Conservation (phyloP, 2,113 vertebrate genomes). For the Hypocryptadius cinnamomeus region DNA sequence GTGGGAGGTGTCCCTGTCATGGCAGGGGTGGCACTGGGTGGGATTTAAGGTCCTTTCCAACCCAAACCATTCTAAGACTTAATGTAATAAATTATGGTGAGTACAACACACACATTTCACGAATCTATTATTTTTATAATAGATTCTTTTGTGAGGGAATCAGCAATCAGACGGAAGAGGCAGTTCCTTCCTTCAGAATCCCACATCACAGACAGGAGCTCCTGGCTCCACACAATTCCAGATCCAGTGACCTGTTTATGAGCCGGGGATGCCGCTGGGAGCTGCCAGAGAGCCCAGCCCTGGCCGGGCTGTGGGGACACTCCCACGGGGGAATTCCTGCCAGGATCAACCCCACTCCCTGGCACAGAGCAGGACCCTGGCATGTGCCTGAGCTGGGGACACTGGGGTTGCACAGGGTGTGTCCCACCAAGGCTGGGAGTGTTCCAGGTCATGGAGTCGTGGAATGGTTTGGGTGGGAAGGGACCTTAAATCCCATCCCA, state of each 20-base stretch:
- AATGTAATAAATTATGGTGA: no score
- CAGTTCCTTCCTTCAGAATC: neutral
- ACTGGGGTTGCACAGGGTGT: neutral
- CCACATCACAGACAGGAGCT: neutral
- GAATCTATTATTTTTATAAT: neutral
- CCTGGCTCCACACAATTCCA: neutral
- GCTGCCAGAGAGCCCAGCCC: neutral
- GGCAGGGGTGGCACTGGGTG: no score
- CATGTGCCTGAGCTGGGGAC: neutral
- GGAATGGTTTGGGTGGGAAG: neutral
- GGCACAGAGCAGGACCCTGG: neutral
- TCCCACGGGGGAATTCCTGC: neutral
- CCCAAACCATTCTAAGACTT: neutral
- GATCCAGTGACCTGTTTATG: accelerated
- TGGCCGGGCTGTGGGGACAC: neutral
- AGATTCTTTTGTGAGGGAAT: neutral
- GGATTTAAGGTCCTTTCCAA: neutral
- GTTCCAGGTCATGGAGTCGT: neutral
- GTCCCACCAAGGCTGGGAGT: neutral
- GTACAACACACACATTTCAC: neutral
- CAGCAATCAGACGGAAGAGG: neutral
- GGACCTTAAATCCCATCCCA: no score
- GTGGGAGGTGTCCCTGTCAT: no score
- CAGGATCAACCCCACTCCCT: neutral
- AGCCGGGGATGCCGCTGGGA: neutral